Conservation (phyloP, 2,888 invertebrate species). For the Amiota minor region DNA sequence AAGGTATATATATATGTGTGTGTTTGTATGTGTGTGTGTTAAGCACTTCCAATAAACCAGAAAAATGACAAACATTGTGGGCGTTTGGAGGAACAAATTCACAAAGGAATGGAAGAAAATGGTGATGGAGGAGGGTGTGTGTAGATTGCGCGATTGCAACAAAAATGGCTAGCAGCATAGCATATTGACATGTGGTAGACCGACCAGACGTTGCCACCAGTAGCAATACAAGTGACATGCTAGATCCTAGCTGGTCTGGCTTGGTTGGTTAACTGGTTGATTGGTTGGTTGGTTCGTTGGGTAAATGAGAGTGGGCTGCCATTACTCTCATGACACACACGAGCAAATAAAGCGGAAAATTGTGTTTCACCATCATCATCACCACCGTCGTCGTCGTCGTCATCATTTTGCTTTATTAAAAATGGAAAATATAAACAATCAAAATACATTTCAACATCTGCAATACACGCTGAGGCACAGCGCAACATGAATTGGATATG, state of each 20-base stretch:
- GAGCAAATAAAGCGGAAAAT: slow-evolving; percentile 64
- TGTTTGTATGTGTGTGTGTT: no score
- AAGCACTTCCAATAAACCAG: no score
- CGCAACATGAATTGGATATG: background rate
- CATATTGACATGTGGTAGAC: slow-evolving; percentile 60
- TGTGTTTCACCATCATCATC: slow-evolving; percentile 50
- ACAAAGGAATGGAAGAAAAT: no score
- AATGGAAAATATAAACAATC: slow-evolving; percentile 59
- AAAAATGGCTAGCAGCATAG: background rate
- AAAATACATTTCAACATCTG: slow-evolving; percentile 59
- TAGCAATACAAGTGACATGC: slow-evolving; percentile 1
- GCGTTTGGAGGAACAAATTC: no score
- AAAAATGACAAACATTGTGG: no score
- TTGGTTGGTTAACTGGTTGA: no score
- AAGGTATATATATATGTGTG: no score
- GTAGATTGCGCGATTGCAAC: background rate
- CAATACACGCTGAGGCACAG: background rate
- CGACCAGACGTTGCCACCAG: slow-evolving; percentile 19
- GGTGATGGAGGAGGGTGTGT: background rate
- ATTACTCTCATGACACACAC: slow-evolving; percentile 29
- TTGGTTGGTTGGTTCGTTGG: background rate
- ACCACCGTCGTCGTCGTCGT: slow-evolving; percentile 35
- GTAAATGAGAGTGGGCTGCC: slow-evolving; percentile 24
- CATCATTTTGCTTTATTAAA: slow-evolving; percentile 49
- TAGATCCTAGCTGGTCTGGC: slow-evolving; percentile 22